Percentiles rank a stretch among this genome's conserved stretches.
Conservation (phyloP, 2,888 invertebrate genomes). For the Hypsopygia costalis region DNA sequence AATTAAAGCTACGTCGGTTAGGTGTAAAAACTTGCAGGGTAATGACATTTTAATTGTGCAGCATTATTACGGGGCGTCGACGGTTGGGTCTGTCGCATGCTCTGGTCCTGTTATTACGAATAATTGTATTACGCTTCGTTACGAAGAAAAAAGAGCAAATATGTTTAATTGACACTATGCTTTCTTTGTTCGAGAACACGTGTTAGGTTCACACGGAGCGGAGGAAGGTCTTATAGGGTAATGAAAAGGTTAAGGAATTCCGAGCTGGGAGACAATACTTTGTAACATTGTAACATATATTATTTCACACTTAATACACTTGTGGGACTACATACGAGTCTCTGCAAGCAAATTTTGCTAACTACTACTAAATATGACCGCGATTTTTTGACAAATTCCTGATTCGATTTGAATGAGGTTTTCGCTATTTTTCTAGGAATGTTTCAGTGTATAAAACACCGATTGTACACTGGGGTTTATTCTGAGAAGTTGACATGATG, state of each 20-base stretch:
- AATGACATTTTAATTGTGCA: conserved; percentile 78
- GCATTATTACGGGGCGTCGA: conserved; percentile 64
- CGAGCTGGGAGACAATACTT: too few relatives aligned
- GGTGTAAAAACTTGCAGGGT: conserved; percentile 71
- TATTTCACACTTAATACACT: too few relatives aligned
- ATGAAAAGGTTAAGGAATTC: neutral
- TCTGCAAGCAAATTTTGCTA: too few relatives aligned
- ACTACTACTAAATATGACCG: too few relatives aligned
- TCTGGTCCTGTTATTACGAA: conserved; percentile 77
- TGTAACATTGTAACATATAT: too few relatives aligned
- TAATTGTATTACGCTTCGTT: conserved; percentile 80
- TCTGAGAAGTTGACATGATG: too few relatives aligned
- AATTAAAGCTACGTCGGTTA: conserved; percentile 65
- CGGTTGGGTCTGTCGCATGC: conserved; percentile 57
- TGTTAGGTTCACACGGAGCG: conserved; percentile 56
- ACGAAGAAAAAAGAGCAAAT: conserved; percentile 71
- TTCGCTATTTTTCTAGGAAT: too few relatives aligned
- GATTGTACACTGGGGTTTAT: too few relatives aligned
- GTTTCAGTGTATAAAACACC: too few relatives aligned
- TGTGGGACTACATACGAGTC: too few relatives aligned
- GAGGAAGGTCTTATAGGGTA: neutral
- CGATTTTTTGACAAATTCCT: too few relatives aligned
- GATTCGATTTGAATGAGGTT: too few relatives aligned
- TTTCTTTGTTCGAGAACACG: conserved; percentile 73
- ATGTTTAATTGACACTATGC: conserved; percentile 72